Base-by-base conservation (phyloP, 2,888 invertebrate genomes). In the Trimorus sp. region DNA sequence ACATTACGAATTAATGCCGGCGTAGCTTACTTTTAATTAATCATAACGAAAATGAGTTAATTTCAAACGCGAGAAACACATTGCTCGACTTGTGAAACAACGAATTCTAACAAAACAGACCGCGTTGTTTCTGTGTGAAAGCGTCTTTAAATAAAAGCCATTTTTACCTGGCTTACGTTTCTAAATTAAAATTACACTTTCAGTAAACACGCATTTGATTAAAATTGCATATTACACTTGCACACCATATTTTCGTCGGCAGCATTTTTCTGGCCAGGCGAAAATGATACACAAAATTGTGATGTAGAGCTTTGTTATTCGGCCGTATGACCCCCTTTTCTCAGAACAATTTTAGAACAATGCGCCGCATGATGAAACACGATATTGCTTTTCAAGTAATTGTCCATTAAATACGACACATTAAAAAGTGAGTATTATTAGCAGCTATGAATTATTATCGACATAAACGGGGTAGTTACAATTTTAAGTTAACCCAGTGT, bases 241-340 rank as follows among this genome's bases (percentile, higher is more conserved):
- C 12, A 37, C n/a, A n/a, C n/a, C 8, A n/a, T 37, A 8, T 38
- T 51, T 65, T 53, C 15, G 36, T 37, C 36, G 54, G 14, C 56
- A 15, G 56, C 56, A 36, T 37, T 45, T 56, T 42, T 51, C 42
- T 16, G 36, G 48, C 8, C 37, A 49, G 7, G 53, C 68, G 49
- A 60, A 60, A 75, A 68, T 76, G 53, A 69, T 68, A n/a, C 54
- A 59, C 40, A 49, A 71, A 79, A 73, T 38, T 66, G 40, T 42
- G 65, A 79, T 73, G 66, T 73, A 73, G 71, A 49, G 62, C 56
- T 71, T 60, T 60, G 71, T 73, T 79, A 66, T 73, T 66, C 73
- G 62, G 66, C 60, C 71, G 73, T 49, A 49, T 73, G 78, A 79
- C 78, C 78, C 73, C 62, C 79, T 79, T 73, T 79, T 58, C 68